Percentiles rank a stretch among this genome's conserved stretches.
These are phyloP conservation scores for Synergus umbraculus DNA, from an alignment of 2,888 invertebrate genomes.

Conservation along the genomic window DNA sequence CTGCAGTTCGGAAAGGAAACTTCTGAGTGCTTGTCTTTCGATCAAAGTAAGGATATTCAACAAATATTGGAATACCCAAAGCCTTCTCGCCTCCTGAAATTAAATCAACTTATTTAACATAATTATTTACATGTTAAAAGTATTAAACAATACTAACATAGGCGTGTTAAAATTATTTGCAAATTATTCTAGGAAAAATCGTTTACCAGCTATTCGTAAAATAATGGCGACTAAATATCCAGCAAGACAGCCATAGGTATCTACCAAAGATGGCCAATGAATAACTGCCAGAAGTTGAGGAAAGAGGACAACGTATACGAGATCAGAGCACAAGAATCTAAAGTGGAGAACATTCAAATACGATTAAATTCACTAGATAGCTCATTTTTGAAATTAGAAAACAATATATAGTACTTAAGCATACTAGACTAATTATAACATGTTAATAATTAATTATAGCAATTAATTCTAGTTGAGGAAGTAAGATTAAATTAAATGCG, in stretches of 20 bases:
- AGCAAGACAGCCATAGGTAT: conserved; percentile 84
- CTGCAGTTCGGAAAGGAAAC: conserved; percentile 83
- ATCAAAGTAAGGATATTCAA: conserved; percentile 80
- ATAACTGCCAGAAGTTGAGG: conserved; percentile 85
- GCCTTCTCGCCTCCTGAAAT: conserved; percentile 80
- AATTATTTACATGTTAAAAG: neutral
- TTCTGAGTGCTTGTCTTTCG: conserved; percentile 78
- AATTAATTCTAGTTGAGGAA: neutral
- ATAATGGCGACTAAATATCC: conserved; percentile 79
- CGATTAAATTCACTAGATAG: neutral
- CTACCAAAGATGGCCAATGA: conserved; percentile 81
- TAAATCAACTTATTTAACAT: neutral
- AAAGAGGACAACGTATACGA: conserved; percentile 86
- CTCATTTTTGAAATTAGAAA: neutral
- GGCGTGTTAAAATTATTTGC: neutral
- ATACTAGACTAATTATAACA: neutral
- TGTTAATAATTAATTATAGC: no score
- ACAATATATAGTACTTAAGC: neutral
- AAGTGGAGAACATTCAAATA: conserved; percentile 46
- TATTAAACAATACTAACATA: no score
- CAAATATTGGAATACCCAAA: conserved; percentile 79
- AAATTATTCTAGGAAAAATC: neutral
- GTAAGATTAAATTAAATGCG: neutral
- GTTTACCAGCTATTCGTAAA: conserved; percentile 78
- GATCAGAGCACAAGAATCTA: conserved; percentile 83